Conservation (phyloP, 2,888 invertebrate genomes). For the Beris morrisii region DNA sequence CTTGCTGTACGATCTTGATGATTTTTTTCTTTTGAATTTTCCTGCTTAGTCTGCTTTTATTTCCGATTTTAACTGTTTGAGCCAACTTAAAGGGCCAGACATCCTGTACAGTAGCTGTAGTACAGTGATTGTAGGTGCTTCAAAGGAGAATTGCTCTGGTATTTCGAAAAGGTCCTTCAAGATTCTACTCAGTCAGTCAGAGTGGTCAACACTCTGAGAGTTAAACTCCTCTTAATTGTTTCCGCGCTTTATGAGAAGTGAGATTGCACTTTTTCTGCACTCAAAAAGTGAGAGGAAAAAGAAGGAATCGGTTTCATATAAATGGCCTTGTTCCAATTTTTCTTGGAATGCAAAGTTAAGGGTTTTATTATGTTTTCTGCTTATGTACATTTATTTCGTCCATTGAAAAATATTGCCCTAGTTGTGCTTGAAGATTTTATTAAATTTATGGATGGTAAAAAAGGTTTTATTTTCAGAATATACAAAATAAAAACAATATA, state of each 20-base stretch:
- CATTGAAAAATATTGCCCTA: no score
- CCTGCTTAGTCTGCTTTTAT: slow-evolving; percentile 23
- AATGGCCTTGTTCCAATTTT: slow-evolving; percentile 15
- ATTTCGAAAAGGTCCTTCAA: slow-evolving; percentile 7
- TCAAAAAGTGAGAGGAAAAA: not conserved
- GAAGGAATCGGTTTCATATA: not conserved
- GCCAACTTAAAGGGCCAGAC: slow-evolving; percentile 7
- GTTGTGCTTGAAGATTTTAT: no score
- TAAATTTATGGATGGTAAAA: no score
- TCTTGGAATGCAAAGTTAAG: not conserved
- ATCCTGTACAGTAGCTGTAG: slow-evolving; percentile 17
- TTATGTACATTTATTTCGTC: not conserved
- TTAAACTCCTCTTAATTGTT: slow-evolving; percentile 6
- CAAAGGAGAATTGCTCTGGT: no score
- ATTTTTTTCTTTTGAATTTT: not conserved
- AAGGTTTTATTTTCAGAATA: no score
- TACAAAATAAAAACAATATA: no score
- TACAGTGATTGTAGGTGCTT: no score
- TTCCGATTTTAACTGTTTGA: slow-evolving; percentile 7
- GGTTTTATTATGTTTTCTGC: slow-evolving; percentile 6
- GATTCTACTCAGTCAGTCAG: slow-evolving; percentile 3
- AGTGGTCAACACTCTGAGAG: slow-evolving; percentile 2
- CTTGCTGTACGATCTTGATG: no score
- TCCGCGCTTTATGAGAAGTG: not conserved
- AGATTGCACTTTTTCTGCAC: not conserved